Conservation (phyloP, 2,888 invertebrate species). For the Labia minor region DNA sequence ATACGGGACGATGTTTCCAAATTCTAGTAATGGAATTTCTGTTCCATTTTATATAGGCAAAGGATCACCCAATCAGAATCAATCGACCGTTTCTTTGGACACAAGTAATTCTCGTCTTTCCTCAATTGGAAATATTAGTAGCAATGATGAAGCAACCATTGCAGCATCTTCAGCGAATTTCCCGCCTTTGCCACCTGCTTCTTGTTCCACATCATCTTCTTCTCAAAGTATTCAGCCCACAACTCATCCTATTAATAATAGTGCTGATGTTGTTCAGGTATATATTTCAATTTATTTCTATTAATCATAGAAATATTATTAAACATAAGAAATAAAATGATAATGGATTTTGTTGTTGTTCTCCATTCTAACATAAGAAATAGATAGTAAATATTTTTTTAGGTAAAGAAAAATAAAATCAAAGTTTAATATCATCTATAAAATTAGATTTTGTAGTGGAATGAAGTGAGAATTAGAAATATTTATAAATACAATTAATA, state of each 20-base stretch:
- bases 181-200: constrained; percentile 27
- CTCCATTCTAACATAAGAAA: too few species aligned
- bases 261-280: constrained; percentile 46
- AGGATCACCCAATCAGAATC: background rate
- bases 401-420: too few species aligned
- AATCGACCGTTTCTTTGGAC: background rate
- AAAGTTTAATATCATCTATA: too few species aligned
- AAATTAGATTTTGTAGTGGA: too few species aligned
- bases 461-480: too few species aligned
- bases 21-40: constrained; percentile 27
- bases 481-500: too few species aligned
- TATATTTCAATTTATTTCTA: constrained; percentile 20
- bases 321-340: too few species aligned
- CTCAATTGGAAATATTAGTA: background rate
- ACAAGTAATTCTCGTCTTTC: background rate
- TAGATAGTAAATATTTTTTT: too few species aligned
- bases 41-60: constrained; percentile 36
- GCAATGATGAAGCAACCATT: background rate
- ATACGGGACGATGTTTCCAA: constrained; percentile 31
- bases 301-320: too few species aligned
- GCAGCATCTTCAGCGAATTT: background rate
- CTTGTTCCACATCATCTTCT: constrained; percentile 28
- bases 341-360: too few species aligned
- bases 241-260: constrained; percentile 39
- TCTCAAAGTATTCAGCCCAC: constrained; percentile 20